A percentile compares a stretch with the other conserved stretches of the same genome.
Evolutionary conservation across 2,888 invertebrate genomes (phyloP).

Genomic region (Neoscelio sp.): DNA sequence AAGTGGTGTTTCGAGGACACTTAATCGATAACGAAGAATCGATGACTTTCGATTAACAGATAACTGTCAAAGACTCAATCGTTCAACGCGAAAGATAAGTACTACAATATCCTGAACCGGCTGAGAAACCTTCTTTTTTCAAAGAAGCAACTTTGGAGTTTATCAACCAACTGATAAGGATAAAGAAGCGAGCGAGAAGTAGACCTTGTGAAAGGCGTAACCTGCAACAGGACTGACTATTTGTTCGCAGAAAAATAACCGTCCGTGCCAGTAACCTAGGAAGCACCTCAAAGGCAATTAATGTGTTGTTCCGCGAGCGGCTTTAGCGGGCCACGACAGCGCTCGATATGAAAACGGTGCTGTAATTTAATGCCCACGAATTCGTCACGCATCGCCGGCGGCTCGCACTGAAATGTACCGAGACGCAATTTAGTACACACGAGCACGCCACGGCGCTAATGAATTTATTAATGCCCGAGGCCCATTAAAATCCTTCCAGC

Average conservation of each 20-base stretch:
- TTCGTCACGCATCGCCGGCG: slow-evolving; percentile 62
- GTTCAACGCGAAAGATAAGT: no score
- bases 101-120: no score
- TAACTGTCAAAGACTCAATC: no score
- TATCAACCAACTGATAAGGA: slow-evolving; percentile 29
- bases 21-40: no score
- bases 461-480: slow-evolving; percentile 48
- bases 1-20: no score
- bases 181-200: slow-evolving; percentile 40
- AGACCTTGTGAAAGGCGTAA: slow-evolving; percentile 67
- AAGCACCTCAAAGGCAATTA: slow-evolving; percentile 59
- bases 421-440: not conserved
- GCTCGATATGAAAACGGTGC: slow-evolving; percentile 58
- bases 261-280: slow-evolving; percentile 68
- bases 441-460: slow-evolving; percentile 31
- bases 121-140: no score
- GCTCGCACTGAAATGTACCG: slow-evolving; percentile 10
- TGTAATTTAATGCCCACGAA: slow-evolving; percentile 63
- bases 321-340: slow-evolving; percentile 45
- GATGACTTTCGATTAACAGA: no score
- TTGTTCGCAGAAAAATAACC: slow-evolving; percentile 63
- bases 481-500: slow-evolving; percentile 54
- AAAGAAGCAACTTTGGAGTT: not conserved
- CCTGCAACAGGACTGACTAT: slow-evolving; percentile 42
- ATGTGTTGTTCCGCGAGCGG: slow-evolving; percentile 46